These are phyloP conservation scores for Geotrupes spiniger DNA, from an alignment of 2,888 invertebrate genomes.

Conservation along the genomic window DNA sequence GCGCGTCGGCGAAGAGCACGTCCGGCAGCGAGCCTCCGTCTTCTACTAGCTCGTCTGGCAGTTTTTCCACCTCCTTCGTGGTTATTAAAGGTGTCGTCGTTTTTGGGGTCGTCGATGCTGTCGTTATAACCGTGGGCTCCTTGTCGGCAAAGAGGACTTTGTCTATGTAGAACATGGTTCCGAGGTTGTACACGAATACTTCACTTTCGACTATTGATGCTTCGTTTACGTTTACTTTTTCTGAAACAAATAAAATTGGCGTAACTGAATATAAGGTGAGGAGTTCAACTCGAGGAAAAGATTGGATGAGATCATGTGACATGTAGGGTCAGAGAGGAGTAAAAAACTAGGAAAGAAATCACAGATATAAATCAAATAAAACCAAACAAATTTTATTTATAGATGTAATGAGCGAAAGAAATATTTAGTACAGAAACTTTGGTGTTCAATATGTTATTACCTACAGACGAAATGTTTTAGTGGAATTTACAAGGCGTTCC, in stretches of 20 bases:
- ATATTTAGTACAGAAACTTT: too few species aligned
- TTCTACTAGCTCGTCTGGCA: conserved; percentile 46
- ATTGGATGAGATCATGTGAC: too few species aligned
- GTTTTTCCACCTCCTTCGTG: conserved; percentile 36
- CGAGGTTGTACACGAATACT: conserved; percentile 63
- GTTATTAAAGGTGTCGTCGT: conserved; percentile 25
- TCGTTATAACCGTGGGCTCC: conserved; percentile 36
- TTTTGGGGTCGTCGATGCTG: conserved; percentile 8
- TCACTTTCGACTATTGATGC: conserved; percentile 60
- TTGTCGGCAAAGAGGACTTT: conserved; percentile 54
- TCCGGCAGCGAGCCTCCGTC: conserved; percentile 44
- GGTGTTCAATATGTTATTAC: too few species aligned
- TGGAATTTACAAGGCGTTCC: too few species aligned
- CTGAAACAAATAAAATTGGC: conserved; percentile 35
- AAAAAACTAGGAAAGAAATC: too few species aligned
- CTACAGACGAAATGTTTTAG: too few species aligned
- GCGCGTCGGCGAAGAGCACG: conserved; percentile 44
- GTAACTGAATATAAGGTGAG: too few species aligned
- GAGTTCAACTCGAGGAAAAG: too few species aligned
- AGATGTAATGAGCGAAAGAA: too few species aligned
- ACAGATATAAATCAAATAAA: too few species aligned
- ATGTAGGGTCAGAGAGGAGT: too few species aligned
- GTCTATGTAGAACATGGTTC: conserved; percentile 63
- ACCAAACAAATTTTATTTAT: too few species aligned
- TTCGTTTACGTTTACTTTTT: conserved; percentile 55